Evolutionary conservation across 2,888 invertebrate species (phyloP).

Genomic region (Acronicta psi): DNA sequence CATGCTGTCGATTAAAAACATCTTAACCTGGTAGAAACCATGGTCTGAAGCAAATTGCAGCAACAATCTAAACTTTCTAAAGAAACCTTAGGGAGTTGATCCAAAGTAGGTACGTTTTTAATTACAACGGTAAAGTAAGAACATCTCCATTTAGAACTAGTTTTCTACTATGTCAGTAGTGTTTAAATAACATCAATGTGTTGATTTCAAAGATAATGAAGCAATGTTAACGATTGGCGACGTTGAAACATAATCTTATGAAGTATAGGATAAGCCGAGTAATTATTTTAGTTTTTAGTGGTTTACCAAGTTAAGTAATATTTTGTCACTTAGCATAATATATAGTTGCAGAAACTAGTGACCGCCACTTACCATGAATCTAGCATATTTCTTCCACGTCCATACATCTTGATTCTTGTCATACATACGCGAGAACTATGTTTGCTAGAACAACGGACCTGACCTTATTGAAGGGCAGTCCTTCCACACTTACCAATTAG

Average conservation of each 20-base stretch:
- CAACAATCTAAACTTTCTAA: slow-evolving; percentile 31
- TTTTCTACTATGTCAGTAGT: slow-evolving; percentile 5
- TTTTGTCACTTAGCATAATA: too few species aligned
- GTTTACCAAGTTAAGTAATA: too few species aligned
- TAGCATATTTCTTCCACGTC: too few species aligned
- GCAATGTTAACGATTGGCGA: background rate
- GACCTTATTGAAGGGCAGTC: too few species aligned
- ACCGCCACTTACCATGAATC: too few species aligned
- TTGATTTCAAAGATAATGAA: slow-evolving; percentile 28
- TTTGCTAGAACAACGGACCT: too few species aligned
- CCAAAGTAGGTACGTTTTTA: slow-evolving; percentile 32
- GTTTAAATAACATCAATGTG: slow-evolving; percentile 13
- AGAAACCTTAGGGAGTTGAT: slow-evolving; percentile 14
- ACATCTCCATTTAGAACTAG: slow-evolving; percentile 33
- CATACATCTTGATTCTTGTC: too few species aligned
- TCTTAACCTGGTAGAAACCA: slow-evolving; percentile 4
- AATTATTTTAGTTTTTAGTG: background rate
- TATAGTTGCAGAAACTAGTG: too few species aligned
- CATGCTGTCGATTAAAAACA: slow-evolving; percentile 8
- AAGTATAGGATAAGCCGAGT: background rate
- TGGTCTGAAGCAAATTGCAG: background rate
- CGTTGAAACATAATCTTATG: background rate
- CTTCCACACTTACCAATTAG: too few species aligned
- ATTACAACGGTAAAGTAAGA: slow-evolving; percentile 13
- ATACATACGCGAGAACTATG: too few species aligned